Percentiles rank a stretch among this genome's conserved stretches.
These are phyloP conservation scores for Colinus virginianus DNA, from an alignment of 2,113 vertebrate genomes.

Conservation along the genomic window DNA sequence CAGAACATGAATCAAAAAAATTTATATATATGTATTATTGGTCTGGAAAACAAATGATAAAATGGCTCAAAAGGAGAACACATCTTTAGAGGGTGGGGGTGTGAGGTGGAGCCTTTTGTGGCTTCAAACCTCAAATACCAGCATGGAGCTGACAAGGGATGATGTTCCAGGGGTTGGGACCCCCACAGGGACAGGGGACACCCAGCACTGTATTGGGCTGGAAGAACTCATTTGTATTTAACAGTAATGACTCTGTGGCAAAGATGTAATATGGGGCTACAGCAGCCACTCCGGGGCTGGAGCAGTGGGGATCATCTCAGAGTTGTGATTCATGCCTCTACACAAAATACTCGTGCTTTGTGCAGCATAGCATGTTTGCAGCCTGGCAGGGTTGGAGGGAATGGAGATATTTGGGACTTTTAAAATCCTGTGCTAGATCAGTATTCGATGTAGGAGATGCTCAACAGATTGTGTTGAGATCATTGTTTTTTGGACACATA, in stretches of 20 bases:
- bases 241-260: rapidly evolving
- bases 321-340: neutral
- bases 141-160: rapidly evolving
- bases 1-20: neutral
- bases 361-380: neutral
- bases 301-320: neutral
- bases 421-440: neutral
- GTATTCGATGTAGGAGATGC: neutral
- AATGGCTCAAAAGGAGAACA: neutral
- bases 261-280: neutral
- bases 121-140: neutral
- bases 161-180: rapidly evolving
- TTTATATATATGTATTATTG: neutral
- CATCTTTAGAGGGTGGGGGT: neutral
- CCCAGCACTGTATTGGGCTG: neutral
- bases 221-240: neutral
- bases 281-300: neutral
- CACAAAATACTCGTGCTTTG: neutral
- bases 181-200: neutral
- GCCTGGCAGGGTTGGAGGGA: neutral
- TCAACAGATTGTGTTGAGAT: neutral
- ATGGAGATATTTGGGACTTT: neutral
- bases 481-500: neutral
- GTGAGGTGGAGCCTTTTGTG: neutral
- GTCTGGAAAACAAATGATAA: neutral